Evolutionary conservation across 92 coral and sea anemone species (phyloP), one percentile per base, ranked within the genome.

Genomic region (Bergia sp.): DNA sequence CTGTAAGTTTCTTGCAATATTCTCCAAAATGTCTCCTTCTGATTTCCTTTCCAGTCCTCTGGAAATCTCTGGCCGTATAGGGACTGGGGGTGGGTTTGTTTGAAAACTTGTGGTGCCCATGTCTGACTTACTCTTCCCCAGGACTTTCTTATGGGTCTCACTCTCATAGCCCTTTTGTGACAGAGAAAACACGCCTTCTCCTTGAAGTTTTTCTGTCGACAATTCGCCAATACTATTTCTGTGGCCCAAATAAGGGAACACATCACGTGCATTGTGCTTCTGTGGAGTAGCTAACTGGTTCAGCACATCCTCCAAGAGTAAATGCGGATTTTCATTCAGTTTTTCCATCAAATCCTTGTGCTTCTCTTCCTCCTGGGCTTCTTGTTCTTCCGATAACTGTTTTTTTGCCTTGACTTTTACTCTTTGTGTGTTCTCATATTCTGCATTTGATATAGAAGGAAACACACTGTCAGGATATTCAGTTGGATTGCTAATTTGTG

Each of bases 401-500:
- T 80, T 79, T 79, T 66, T 71, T 18, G 87, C 18, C 37, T 72
- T 49, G 7, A 13, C 45, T 15, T 84, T 71, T 5, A 39, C 10
- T 23, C 15, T 53, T 40, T 69, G 73, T 36, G 16, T 5, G 1
- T 86, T 42, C 36, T 87, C 85, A 39, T 37, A 11, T 85, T 83
- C 89, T 29, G 72, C 21, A 20, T 74, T 76, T 58, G 89, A 1
- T 71, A 44, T 85, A 36, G 77, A 89, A 37, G 95, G 90, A 81
- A 89, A 93, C 75, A 89, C 92, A 65, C 75, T 84, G 64, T 85
- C 86, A 7, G 85, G 79, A 61, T 80, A 89, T 15, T 90, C 89
- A 41, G 88, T 58, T 12, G 98, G 95, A 57, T 87, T 92, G 39
- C 76, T 79, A 5, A 93, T 69, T 85, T 95, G 96, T 12, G 92